Conservation (phyloP, 2,888 invertebrate genomes). For the Drosophila vallismaia region DNA sequence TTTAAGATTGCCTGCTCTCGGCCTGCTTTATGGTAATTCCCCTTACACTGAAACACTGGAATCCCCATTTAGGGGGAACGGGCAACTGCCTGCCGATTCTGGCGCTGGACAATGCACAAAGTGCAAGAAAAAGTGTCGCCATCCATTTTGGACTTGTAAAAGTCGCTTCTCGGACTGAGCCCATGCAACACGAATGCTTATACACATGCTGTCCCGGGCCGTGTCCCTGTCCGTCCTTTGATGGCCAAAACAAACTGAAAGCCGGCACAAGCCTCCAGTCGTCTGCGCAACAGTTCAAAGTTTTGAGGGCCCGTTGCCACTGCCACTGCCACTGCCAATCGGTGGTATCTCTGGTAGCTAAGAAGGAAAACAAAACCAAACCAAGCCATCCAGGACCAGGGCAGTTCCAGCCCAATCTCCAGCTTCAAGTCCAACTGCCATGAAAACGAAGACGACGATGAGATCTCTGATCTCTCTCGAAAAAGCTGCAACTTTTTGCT, state of each 20-base stretch:
- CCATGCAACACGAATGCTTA: conserved; percentile 54
- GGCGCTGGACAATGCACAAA: conserved; percentile 58
- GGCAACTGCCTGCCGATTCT: conserved; percentile 21
- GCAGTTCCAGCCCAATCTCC: conserved; percentile 18
- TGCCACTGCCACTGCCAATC: conserved; percentile 71
- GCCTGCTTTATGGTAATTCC: conserved; percentile 53
- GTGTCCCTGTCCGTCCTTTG: conserved; percentile 59
- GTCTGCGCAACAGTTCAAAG: conserved; percentile 79
- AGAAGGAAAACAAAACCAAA: conserved; percentile 14
- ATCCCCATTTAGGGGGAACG: conserved; percentile 18
- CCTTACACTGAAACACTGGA: not conserved
- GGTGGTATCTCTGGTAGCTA: conserved; percentile 55
- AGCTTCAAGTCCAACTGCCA: conserved; percentile 21
- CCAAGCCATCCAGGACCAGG: not conserved
- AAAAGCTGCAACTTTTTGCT: conserved; percentile 62
- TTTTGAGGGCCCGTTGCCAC: conserved; percentile 79
- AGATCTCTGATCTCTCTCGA: conserved; percentile 60
- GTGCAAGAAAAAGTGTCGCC: conserved; percentile 72
- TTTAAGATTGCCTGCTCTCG: conserved; percentile 1
- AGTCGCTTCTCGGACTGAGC: conserved; percentile 48
- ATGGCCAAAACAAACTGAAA: conserved; percentile 78
- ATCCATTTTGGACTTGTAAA: conserved; percentile 58
- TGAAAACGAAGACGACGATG: conserved; percentile 19
- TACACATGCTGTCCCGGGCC: conserved; percentile 44
- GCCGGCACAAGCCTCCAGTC: conserved; percentile 83